phyloP scores from a whole-genome alignment of 1,140 invertebrate species.

The Drosophila tristis region DNA sequence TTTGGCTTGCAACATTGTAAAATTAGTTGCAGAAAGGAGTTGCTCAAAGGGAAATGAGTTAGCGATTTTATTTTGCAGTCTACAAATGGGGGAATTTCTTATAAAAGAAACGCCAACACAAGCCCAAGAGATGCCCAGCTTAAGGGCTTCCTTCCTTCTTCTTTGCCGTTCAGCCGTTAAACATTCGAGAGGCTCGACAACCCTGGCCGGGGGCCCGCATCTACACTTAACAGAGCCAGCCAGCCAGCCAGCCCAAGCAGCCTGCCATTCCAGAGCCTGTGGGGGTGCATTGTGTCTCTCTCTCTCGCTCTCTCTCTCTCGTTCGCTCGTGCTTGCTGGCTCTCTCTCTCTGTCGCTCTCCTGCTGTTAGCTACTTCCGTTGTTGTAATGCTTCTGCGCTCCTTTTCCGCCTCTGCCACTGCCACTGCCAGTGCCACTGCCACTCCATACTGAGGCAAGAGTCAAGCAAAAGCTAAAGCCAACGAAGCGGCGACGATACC shows the following conservation, averaged over 20 bases:
- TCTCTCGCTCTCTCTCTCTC: constrained; percentile 21
- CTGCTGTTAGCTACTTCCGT: constrained; percentile 66
- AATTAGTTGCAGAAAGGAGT: neutral
- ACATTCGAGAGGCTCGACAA: constrained; percentile 15
- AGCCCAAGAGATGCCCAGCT: neutral
- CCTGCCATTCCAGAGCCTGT: neutral
- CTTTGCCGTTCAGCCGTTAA: constrained; percentile 1
- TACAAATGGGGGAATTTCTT: too few relatives aligned
- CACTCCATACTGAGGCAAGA: neutral
- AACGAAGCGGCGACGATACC: constrained; percentile 12
- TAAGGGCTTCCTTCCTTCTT: neutral
- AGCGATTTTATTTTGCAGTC: neutral
- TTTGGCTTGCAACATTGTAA: constrained; percentile 66
- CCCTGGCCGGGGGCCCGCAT: constrained; percentile 27
- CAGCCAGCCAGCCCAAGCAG: too few relatives aligned
- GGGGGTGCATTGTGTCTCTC: constrained; percentile 33
- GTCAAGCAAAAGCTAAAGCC: constrained; percentile 8
- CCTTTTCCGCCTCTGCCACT: constrained; percentile 29
- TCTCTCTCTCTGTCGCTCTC: constrained; percentile 20
- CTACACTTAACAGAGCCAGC: constrained; percentile 42
- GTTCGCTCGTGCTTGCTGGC: constrained; percentile 20
- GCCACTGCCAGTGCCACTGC: constrained; percentile 1
- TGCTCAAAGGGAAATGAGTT: neutral
- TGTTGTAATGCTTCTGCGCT: constrained; percentile 80
- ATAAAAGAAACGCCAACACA: too few relatives aligned